Evolutionary conservation across 2,113 vertebrate genomes (phyloP).

Genomic region (Aythya baeri): DNA sequence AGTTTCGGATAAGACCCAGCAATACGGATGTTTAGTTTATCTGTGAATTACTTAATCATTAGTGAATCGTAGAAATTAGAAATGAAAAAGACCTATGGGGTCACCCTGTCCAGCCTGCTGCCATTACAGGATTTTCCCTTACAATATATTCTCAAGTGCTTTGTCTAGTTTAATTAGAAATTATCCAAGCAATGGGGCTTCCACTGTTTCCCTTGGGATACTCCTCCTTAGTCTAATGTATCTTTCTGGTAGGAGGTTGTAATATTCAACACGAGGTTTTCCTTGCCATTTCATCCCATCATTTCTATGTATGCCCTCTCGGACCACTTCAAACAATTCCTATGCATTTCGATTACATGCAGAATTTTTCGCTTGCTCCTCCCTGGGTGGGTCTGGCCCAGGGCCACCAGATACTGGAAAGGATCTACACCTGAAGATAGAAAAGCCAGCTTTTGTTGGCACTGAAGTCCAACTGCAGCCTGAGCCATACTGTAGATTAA

Average conservation of each 20-base stretch:
- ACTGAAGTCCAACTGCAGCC: neutral
- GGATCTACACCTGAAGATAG: neutral
- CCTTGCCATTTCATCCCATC: constrained; percentile 56
- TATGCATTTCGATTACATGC: neutral
- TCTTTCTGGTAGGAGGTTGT: constrained; percentile 74
- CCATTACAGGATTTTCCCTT: constrained; percentile 65
- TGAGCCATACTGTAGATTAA: neutral
- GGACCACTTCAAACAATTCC: constrained; percentile 41
- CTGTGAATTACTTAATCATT: constrained; percentile 82
- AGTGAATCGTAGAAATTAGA: constrained; percentile 78
- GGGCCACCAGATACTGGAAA: neutral
- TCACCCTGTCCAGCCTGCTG: constrained; percentile 73
- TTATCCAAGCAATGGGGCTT: constrained; percentile 80
- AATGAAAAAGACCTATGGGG: constrained; percentile 66
- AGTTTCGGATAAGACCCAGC: constrained; percentile 76
- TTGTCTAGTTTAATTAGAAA: constrained; percentile 83
- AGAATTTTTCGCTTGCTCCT: constrained; percentile 28
- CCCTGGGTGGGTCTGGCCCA: neutral
- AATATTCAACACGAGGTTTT: constrained; percentile 70
- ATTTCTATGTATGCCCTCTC: neutral
- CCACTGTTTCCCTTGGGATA: constrained; percentile 75
- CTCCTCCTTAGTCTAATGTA: constrained; percentile 64
- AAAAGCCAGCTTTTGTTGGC: neutral
- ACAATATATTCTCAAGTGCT: constrained; percentile 75
- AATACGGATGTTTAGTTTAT: constrained; percentile 81